A percentile compares a stretch with the other conserved stretches of the same genome.
These are phyloP conservation scores for Atrichornis clamosus DNA, from an alignment of 2,113 vertebrate genomes.

Conservation along the genomic window DNA sequence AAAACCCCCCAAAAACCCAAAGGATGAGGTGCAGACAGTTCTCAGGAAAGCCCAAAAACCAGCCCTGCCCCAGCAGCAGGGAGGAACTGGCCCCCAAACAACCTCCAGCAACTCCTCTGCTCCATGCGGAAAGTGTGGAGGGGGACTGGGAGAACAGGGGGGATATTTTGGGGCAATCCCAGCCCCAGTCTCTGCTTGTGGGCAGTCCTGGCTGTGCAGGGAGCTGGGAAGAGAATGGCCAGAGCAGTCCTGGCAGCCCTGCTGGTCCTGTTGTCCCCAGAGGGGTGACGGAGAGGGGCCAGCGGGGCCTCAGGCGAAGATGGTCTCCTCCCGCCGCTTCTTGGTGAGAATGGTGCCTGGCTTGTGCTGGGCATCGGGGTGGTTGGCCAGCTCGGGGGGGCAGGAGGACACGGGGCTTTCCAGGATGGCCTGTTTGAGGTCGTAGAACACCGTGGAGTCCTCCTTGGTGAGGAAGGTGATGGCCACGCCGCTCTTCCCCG, in stretches of 20 bases:
- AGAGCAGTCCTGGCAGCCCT: neutral
- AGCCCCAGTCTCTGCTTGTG: neutral
- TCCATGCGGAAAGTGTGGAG: neutral
- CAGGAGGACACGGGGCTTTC: slow-evolving; percentile 96
- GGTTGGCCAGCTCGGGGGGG: slow-evolving; percentile 93
- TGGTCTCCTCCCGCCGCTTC: slow-evolving; percentile 96
- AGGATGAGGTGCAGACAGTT: neutral
- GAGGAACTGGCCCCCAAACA: neutral
- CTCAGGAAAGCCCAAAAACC: neutral
- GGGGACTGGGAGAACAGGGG: neutral
- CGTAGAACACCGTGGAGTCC: slow-evolving; percentile 93
- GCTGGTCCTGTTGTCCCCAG: neutral
- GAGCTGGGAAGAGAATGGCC: neutral
- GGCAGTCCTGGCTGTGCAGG: neutral
- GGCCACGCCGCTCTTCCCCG: slow-evolving; percentile 94
- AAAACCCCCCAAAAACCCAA: neutral
- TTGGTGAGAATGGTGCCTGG: slow-evolving; percentile 98
- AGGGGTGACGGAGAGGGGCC: neutral
- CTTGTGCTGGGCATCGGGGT: slow-evolving; percentile 97
- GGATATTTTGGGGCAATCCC: neutral
- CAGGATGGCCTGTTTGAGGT: slow-evolving; percentile 95
- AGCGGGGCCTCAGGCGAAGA: slow-evolving; percentile 83
- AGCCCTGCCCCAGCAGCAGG: neutral
- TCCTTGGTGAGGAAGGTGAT: slow-evolving; percentile 99
- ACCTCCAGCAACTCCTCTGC: neutral